Conservation (phyloP, 2,113 vertebrate species). For the Podarcis raffonei region DNA sequence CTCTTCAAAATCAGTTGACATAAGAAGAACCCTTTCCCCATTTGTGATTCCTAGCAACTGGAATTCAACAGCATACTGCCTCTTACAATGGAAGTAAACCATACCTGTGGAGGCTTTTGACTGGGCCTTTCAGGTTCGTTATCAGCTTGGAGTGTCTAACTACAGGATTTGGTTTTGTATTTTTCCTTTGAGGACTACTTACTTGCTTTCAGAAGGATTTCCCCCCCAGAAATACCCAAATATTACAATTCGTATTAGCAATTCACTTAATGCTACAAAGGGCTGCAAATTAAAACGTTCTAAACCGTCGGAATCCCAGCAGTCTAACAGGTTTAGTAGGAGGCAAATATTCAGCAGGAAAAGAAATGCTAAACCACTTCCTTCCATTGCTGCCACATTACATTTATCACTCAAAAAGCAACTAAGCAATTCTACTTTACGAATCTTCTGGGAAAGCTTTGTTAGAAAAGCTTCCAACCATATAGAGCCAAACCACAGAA, state of each 20-base stretch:
- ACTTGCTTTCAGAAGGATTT: neutral
- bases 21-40: too few species aligned
- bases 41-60: too few species aligned
- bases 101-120: too few species aligned
- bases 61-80: too few species aligned
- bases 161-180: neutral
- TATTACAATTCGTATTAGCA: neutral
- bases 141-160: neutral
- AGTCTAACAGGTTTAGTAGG: neutral
- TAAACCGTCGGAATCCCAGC: neutral
- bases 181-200: neutral
- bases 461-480: constrained; percentile 48
- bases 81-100: too few species aligned
- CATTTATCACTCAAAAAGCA: constrained; percentile 47
- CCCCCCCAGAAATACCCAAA: neutral
- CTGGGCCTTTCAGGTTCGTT: neutral
- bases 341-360: constrained; percentile 17
- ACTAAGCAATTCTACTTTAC: constrained; percentile 17
- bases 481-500: constrained; percentile 36
- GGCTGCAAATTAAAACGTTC: neutral
- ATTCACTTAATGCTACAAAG: neutral
- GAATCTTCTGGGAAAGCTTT: constrained; percentile 53
- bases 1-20: neutral
- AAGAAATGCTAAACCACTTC: constrained; percentile 35
- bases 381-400: constrained; percentile 16